Evolutionary conservation across 2,888 invertebrate genomes (phyloP).

Genomic region (Tetramorium bicarinatum): DNA sequence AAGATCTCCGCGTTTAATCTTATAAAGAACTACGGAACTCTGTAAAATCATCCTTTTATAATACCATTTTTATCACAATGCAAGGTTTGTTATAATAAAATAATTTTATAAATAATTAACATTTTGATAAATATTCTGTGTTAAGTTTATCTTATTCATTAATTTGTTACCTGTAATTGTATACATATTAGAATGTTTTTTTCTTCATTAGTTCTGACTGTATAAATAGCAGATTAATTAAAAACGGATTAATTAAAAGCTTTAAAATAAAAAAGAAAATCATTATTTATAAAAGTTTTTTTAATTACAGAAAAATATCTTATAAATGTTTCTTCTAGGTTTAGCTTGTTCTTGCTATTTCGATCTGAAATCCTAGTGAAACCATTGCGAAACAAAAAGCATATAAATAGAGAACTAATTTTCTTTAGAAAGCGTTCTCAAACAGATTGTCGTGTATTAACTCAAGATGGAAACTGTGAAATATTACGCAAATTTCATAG

Average conservation of each 20-base stretch:
- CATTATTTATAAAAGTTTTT: background rate
- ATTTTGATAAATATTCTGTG: background rate
- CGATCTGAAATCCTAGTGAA: slow-evolving; percentile 12
- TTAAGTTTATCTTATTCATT: background rate
- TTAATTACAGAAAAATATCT: background rate
- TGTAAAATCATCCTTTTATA: background rate
- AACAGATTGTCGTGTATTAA: background rate
- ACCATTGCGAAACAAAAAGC: background rate
- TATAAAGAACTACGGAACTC: background rate
- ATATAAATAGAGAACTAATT: background rate
- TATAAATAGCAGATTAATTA: background rate
- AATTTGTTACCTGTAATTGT: background rate
- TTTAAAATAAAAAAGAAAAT: background rate
- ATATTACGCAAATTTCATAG: slow-evolving; percentile 79
- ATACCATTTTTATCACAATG: slow-evolving; percentile 17
- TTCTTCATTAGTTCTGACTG: background rate
- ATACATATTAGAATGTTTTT: background rate
- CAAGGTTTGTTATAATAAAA: slow-evolving; percentile 11
- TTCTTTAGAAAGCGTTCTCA: background rate
- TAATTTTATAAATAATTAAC: background rate
- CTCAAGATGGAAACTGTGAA: slow-evolving; percentile 79
- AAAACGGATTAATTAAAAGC: background rate
- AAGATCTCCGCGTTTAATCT: background rate
- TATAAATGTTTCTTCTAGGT: slow-evolving; percentile 19
- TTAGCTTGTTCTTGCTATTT: background rate